Base-by-base conservation (phyloP, 2,888 invertebrate species). In the Tipula confusa region DNA sequence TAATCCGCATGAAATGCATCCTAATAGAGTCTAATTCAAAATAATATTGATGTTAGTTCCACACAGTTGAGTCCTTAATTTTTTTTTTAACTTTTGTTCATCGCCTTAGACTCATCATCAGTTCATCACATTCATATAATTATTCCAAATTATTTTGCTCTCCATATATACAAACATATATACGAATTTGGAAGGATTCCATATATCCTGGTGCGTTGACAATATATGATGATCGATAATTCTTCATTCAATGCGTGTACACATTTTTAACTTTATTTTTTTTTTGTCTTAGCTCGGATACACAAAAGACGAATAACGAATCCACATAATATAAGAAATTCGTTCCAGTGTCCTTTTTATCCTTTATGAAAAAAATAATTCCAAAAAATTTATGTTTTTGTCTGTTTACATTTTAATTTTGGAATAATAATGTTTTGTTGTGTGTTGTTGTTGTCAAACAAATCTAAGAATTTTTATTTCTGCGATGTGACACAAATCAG, bases 41-140 rank as follows among this genome's bases (percentile, higher is more conserved):
- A 64, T 64, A 64, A 64, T 64, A 24, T 64, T 43, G 64, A 64
- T 64, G n/a, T 64, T 64, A 64, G 64, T 64, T 64, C 64, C 64
- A 64, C 64, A 64, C 64, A 64, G 64, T 64, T 64, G 64, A 64
- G 24, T 64, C 24, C 24, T 64, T 64, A 64, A 64, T 24, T 7
- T 43, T 18, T 64, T 24, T 7, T 64, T 1, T 3, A 3, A 11
- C 24, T 64, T 64, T 64, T 64, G 64, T 64, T 11, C 64, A 64
- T 9, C 24, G 9, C 24, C 6, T 18, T 9, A 9, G 24, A 7
- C 64, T 64, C 64, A 64, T 64, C 64, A 64, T 64, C 64, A 64
- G 64, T 64, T 64, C 64, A 24, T 64, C 64, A 64, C 64, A 64
- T 64, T 11, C 64, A 64, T 24, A 64, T 64, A 64, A 64, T 64